Conservation (phyloP, 2,113 vertebrate species). For the Harpagus bidentatus region DNA sequence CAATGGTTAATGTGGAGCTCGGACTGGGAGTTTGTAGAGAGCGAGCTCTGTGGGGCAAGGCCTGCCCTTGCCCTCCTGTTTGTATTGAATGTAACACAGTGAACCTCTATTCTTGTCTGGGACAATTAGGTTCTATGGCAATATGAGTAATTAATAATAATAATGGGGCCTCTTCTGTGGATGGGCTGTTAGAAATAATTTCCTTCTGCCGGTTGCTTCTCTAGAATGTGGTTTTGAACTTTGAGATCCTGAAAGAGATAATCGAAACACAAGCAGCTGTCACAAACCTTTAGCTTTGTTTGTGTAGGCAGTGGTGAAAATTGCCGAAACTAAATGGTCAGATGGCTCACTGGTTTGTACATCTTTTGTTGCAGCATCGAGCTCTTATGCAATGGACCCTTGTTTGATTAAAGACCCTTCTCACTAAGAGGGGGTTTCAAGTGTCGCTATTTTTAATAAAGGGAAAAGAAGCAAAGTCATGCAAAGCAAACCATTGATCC, state of each 20-base stretch:
- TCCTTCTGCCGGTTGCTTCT: constrained; percentile 48
- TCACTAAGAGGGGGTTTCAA: background rate
- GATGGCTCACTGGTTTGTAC: background rate
- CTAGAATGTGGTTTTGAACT: constrained; percentile 57
- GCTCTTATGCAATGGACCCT: background rate
- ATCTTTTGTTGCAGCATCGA: background rate
- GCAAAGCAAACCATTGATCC: background rate
- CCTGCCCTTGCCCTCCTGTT: background rate
- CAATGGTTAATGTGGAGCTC: background rate
- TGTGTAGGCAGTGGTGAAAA: constrained; percentile 21
- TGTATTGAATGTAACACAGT: background rate
- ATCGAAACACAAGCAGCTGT: constrained; percentile 38
- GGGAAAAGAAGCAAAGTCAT: background rate
- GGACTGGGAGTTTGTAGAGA: background rate
- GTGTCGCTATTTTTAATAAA: background rate
- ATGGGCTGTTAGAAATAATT: constrained; percentile 32
- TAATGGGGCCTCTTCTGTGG: constrained; percentile 19
- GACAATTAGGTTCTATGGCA: constrained; percentile 9
- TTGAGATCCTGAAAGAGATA: constrained; percentile 28
- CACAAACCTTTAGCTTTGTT: constrained; percentile 52
- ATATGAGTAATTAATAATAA: constrained; percentile 57
- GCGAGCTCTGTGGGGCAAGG: background rate
- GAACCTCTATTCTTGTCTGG: constrained; percentile 1
- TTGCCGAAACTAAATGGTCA: background rate
- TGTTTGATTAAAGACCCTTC: background rate